A percentile compares a stretch with the other conserved stretches of the same genome.
Conservation (phyloP, 2,113 vertebrate species). For the Mormyrus lacerda region DNA sequence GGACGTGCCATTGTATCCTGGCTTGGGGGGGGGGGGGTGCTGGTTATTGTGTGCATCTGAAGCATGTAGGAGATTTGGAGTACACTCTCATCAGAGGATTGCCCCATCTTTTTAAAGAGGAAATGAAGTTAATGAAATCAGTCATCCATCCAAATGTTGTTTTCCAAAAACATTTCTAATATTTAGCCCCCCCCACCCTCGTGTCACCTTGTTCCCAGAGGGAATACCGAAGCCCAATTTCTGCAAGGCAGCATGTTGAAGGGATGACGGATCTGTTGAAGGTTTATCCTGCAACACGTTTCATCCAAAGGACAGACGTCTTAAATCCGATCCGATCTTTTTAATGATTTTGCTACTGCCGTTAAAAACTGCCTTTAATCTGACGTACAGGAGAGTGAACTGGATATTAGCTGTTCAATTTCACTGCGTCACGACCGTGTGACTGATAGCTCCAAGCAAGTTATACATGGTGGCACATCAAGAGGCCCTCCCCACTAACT, state of each 20-base stretch:
- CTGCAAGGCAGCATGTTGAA: neutral
- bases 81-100: neutral
- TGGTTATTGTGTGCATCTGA: neutral
- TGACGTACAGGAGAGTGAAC: neutral
- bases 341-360: neutral
- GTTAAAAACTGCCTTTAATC: neutral
- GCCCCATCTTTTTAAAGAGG: neutral
- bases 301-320: neutral
- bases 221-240: neutral
- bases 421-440: neutral
- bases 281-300: neutral
- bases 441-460: neutral
- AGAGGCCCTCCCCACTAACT: neutral
- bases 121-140: conserved; percentile 6
- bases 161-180: neutral
- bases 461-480: neutral
- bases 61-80: neutral
- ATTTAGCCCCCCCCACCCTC: neutral
- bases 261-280: neutral
- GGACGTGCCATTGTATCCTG: neutral
- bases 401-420: neutral
- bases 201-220: neutral
- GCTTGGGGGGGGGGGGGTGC: neutral
- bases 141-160: neutral
- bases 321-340: neutral